These are phyloP conservation scores for Girardia tigrina DNA, from an alignment of 2,888 invertebrate species.

Conservation along the genomic window DNA sequence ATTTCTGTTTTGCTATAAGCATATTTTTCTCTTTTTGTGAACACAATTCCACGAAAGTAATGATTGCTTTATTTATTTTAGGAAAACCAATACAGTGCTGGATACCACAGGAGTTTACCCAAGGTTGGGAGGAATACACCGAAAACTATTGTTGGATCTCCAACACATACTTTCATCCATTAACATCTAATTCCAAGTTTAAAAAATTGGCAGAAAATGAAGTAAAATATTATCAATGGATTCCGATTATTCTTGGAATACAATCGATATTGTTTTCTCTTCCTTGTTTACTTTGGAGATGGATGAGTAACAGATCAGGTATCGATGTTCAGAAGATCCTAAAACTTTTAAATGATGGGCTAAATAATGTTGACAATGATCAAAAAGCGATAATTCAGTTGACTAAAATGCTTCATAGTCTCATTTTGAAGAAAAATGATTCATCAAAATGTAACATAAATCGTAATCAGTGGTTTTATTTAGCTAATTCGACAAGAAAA, in stretches of 20 bases:
- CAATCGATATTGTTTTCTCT: not conserved
- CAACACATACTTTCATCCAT: not conserved
- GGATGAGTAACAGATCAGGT: not conserved
- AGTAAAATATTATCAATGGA: slow-evolving; percentile 17
- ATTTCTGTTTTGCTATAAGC: too few species aligned
- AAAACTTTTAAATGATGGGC: not conserved
- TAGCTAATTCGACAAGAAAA: not conserved
- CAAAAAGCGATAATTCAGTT: not conserved
- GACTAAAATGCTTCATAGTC: slow-evolving; percentile 4
- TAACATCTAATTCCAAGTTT: not conserved
- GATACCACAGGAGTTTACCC: not conserved
- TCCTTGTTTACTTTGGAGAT: slow-evolving; percentile 1
- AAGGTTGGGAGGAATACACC: slow-evolving; percentile 15
- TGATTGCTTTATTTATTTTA: too few species aligned
- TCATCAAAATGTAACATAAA: not conserved
- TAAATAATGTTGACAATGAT: not conserved
- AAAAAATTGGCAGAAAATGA: not conserved
- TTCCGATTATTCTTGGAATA: not conserved
- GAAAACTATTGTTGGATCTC: slow-evolving; percentile 15
- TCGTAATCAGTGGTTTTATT: not conserved
- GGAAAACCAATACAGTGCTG: slow-evolving; percentile 6
- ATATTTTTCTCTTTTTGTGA: too few species aligned
- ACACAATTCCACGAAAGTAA: too few species aligned
- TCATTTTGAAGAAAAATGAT: not conserved
- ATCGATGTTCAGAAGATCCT: not conserved